These are phyloP conservation scores for Apus apus DNA, from an alignment of 2,113 vertebrate genomes.

Conservation along the genomic window DNA sequence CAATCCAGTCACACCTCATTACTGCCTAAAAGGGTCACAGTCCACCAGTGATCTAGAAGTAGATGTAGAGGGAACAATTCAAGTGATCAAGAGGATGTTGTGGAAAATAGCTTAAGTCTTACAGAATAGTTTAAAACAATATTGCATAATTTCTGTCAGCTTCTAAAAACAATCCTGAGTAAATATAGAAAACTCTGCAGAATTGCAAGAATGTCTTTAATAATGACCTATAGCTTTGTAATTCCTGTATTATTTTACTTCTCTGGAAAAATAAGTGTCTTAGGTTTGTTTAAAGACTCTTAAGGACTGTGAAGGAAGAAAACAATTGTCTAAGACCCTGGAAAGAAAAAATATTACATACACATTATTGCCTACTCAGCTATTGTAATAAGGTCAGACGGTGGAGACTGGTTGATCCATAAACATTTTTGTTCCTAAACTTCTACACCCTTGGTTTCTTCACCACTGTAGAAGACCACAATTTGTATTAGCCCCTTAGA, in stretches of 20 bases:
- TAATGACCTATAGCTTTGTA: not conserved
- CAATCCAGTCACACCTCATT: not conserved
- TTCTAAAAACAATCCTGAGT: not conserved
- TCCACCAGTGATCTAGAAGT: not conserved
- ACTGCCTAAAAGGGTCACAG: not conserved
- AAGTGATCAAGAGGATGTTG: not conserved
- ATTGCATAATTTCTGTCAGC: not conserved
- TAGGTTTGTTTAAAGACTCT: not conserved
- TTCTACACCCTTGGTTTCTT: not conserved
- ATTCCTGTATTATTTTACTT: not conserved
- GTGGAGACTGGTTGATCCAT: not conserved
- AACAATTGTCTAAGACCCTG: not conserved
- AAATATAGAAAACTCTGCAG: conserved; percentile 1
- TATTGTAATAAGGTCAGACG: not conserved
- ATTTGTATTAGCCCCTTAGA: not conserved
- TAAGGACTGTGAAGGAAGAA: not conserved
- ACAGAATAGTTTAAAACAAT: not conserved
- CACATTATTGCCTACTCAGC: not conserved
- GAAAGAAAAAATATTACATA: not conserved
- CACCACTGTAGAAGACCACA: not conserved
- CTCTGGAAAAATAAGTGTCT: not conserved
- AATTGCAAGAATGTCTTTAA: conserved; percentile 13
- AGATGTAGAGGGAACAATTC: not conserved
- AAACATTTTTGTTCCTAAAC: not conserved
- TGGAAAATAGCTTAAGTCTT: not conserved